Evolutionary conservation across 2,888 invertebrate genomes (phyloP).

Genomic region (Arge pagana): DNA sequence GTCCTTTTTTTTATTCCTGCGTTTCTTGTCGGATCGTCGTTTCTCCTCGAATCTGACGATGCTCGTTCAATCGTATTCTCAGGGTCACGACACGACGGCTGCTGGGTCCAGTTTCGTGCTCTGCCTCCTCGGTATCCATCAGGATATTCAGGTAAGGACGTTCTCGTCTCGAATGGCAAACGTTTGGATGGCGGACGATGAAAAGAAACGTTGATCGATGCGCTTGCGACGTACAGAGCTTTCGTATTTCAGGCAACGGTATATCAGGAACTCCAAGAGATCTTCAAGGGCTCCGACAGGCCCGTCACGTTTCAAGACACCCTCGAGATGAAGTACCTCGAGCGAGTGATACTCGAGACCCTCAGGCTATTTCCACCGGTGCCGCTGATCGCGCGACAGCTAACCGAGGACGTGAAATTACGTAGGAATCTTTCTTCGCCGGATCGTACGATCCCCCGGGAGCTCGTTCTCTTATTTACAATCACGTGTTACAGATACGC

Average conservation of each 20-base stretch:
- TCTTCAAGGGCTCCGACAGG: slow-evolving; percentile 77
- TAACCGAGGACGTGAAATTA: slow-evolving; percentile 73
- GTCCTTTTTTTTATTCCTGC: slow-evolving; percentile 13
- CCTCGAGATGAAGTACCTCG: slow-evolving; percentile 83
- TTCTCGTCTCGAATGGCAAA: no score
- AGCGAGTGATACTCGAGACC: slow-evolving; percentile 81
- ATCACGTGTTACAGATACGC: slow-evolving; percentile 61
- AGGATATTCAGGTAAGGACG: slow-evolving; percentile 69
- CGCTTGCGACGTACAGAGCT: no score
- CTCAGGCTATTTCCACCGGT: slow-evolving; percentile 80
- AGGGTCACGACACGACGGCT: slow-evolving; percentile 83
- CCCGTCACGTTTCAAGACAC: slow-evolving; percentile 81
- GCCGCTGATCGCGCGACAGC: slow-evolving; percentile 74
- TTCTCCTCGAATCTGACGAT: not conserved
- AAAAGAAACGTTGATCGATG: no score
- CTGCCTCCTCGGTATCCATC: slow-evolving; percentile 77
- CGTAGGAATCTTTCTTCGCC: slow-evolving; percentile 58
- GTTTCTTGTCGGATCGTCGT: not conserved
- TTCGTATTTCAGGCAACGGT: slow-evolving; percentile 63
- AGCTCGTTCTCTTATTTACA: not conserved
- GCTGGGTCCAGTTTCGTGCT: slow-evolving; percentile 81
- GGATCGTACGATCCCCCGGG: not conserved
- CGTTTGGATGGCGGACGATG: no score
- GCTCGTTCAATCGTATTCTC: slow-evolving; percentile 23
- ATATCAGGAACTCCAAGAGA: slow-evolving; percentile 72